Evolutionary conservation across 2,797 vertebrate species (phyloP).

Genomic region (Nannoperca australis): DNA sequence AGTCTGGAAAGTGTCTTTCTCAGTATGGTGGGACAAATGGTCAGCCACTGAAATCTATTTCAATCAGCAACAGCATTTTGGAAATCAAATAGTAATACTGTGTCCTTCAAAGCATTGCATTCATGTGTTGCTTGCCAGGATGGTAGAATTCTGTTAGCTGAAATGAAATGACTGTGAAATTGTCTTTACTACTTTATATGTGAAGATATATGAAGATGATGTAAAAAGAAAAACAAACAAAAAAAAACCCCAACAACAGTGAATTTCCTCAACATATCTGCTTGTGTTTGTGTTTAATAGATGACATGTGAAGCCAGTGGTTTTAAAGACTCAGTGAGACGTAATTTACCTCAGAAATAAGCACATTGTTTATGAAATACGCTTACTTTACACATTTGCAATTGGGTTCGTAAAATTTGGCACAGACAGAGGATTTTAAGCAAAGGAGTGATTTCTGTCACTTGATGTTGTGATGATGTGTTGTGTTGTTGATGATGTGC

Average conservation of each 20-base stretch:
- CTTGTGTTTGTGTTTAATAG: not conserved
- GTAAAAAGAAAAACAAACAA: not conserved
- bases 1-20: no score
- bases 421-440: slow-evolving; percentile 15
- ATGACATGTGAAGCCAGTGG: not conserved
- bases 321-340: slow-evolving; percentile 1
- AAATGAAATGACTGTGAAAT: slow-evolving; percentile 1
- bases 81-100: not conserved
- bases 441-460: slow-evolving; percentile 3
- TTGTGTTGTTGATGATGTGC: no score
- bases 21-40: not conserved
- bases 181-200: not conserved
- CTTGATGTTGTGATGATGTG: no score
- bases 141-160: not conserved
- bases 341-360: not conserved
- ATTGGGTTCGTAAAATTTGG: slow-evolving; percentile 9
- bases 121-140: not conserved
- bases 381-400: not conserved
- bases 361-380: not conserved
- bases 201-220: not conserved
- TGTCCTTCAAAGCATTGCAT: no score
- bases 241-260: not conserved
- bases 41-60: not conserved
- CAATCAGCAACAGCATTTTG: not conserved
- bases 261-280: not conserved